Conservation (phyloP, 2,797 vertebrate genomes). For the Coregonus ussuriensis region DNA sequence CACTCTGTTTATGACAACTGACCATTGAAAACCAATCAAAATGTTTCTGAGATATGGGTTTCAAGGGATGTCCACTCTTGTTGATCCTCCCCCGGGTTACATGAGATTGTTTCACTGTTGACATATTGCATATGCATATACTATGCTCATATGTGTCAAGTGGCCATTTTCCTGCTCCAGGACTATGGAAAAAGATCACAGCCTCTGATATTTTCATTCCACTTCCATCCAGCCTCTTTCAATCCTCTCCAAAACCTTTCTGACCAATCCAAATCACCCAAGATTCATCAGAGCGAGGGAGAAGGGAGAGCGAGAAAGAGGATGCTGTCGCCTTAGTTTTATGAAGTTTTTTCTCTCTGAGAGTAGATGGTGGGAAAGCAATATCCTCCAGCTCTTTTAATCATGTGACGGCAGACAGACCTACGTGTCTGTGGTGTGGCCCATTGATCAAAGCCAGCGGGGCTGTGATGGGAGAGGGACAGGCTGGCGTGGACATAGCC, state of each 20-base stretch:
- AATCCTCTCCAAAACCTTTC: slow-evolving; percentile 53
- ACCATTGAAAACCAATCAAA: too few species aligned
- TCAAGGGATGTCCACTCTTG: neutral
- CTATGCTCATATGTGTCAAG: slow-evolving; percentile 1
- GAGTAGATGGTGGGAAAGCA: slow-evolving; percentile 72
- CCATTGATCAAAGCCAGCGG: slow-evolving; percentile 87
- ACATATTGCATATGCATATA: neutral
- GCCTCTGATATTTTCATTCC: slow-evolving; percentile 30
- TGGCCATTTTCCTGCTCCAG: neutral
- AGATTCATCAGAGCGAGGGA: slow-evolving; percentile 31
- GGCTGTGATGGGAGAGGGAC: slow-evolving; percentile 82
- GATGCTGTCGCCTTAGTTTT: slow-evolving; percentile 73
- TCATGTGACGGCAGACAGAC: slow-evolving; percentile 77
- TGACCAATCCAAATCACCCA: slow-evolving; percentile 55
- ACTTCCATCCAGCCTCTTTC: slow-evolving; percentile 30
- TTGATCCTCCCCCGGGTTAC: neutral
- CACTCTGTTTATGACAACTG: too few species aligned
- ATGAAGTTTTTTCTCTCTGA: slow-evolving; percentile 75
- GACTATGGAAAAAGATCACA: neutral
- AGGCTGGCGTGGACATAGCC: slow-evolving; percentile 70
- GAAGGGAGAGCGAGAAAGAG: slow-evolving; percentile 13
- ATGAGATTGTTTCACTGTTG: slow-evolving; percentile 3
- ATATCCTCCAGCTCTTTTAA: slow-evolving; percentile 84
- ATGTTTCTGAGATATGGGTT: neutral
- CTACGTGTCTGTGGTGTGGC: slow-evolving; percentile 68